Percentiles rank a stretch among this genome's conserved stretches.
phyloP scores from a whole-genome alignment of 30 jellyfish, hydroid and myxozoan species.

The Morbakka virulenta region DNA sequence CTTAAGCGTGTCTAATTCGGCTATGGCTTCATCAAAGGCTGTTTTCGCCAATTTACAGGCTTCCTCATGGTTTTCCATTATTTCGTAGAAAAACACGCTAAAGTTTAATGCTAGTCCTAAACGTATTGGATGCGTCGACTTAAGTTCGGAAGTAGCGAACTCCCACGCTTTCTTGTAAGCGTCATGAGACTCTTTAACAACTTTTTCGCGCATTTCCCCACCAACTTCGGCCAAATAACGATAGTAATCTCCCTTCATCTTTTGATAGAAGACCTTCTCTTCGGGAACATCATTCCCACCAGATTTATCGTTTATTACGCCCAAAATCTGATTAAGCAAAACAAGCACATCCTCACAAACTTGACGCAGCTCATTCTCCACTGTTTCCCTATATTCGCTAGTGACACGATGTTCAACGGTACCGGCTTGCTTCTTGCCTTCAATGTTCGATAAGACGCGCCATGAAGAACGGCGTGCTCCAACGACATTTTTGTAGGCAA shows the following conservation, averaged over 20 bases:
- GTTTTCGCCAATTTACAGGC: constrained; percentile 46
- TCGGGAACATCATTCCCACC: constrained; percentile 35
- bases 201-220: constrained; percentile 16
- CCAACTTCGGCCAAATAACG: constrained; percentile 94
- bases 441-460: constrained; percentile 88
- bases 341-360: constrained; percentile 82
- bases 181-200: neutral
- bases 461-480: constrained; percentile 97
- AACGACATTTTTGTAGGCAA: constrained; percentile 88
- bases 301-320: constrained; percentile 35
- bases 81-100: constrained; percentile 43
- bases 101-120: constrained; percentile 52
- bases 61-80: constrained; percentile 3
- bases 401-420: constrained; percentile 61
- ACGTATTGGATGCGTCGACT: constrained; percentile 37
- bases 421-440: constrained; percentile 57
- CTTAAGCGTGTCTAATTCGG: constrained; percentile 29
- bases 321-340: constrained; percentile 58
- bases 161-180: neutral
- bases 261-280: constrained; percentile 84
- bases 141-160: constrained; percentile 5
- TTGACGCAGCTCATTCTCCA: constrained; percentile 71
- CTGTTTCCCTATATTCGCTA: constrained; percentile 37
- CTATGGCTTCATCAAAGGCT: constrained; percentile 54
- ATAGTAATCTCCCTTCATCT: constrained; percentile 96